Evolutionary conservation across 2,797 vertebrate genomes (phyloP).

Genomic region (Enteromius mattozi): DNA sequence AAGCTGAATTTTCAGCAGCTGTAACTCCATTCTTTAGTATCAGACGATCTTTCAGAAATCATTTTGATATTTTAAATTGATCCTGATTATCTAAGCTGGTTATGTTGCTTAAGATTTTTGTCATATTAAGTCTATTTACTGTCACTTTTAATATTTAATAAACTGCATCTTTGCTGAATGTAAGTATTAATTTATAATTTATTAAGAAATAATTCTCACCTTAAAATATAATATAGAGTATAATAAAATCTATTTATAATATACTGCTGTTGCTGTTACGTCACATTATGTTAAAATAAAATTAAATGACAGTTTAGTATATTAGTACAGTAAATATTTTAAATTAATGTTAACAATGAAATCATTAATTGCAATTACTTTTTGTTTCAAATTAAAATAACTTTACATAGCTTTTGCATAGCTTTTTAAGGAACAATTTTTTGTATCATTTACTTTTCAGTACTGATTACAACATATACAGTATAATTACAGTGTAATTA

Average conservation of each 20-base stretch:
- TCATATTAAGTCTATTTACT: neutral
- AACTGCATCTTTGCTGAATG: too few relatives aligned
- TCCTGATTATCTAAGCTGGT: neutral
- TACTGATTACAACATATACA: neutral
- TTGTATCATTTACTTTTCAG: neutral
- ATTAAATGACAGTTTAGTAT: too few relatives aligned
- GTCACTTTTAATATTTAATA: neutral
- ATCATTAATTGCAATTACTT: neutral
- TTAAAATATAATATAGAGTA: too few relatives aligned
- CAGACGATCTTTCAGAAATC: neutral
- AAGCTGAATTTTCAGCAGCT: neutral
- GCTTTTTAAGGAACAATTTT: too few relatives aligned
- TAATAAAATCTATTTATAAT: too few relatives aligned
- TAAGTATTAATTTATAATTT: too few relatives aligned
- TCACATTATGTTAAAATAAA: too few relatives aligned
- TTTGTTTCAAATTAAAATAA: neutral
- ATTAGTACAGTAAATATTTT: too few relatives aligned
- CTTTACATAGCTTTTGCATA: too few relatives aligned
- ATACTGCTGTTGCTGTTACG: neutral
- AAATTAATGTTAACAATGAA: neutral
- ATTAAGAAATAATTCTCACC: too few relatives aligned
- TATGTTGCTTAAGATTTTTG: neutral
- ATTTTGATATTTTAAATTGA: neutral
- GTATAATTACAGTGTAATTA: neutral
- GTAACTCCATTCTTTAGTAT: neutral